Base-by-base conservation (phyloP, 2,113 vertebrate species). In the Theristicus caerulescens region DNA sequence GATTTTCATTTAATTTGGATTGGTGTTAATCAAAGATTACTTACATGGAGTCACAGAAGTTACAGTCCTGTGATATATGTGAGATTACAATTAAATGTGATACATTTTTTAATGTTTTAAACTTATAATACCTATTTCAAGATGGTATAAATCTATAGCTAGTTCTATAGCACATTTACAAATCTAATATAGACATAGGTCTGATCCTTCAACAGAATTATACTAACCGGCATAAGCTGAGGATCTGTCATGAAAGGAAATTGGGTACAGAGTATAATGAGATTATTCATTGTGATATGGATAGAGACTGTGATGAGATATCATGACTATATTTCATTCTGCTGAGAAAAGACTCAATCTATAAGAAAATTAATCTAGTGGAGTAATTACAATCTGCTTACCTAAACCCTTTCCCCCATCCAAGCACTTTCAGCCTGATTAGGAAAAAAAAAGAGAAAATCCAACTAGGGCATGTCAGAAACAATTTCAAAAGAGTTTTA, bases 191-290 rank as follows among this genome's bases (percentile, higher is more conserved):
- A 94, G 83, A 82, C 34, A 59, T 74, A 72, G 44, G 25, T 44
- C 80, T 76, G 52, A 61, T 94, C 44, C 46, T 92, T 94, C 26
- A 86, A 55, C 31, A 61, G 73, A 72, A 49, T 86, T 79, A 49
- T 42, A 84, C 27, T 19, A 84, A 55, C 44, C 0, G 0, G 54
- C 36, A 69, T 65, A 88, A 95, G 9, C 24, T 65, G 44, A 82
- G 84, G 66, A 89, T 91, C 93, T 94, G 91, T 93, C 92, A 88
- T 52, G 73, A 95, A 87, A 94, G 83, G 73, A 96, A 95, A 96
- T 88, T 76, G 73, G 51, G 40, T 93, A 78, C 5, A 6, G 77
- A 82, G 14, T 65, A 72, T 86, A 94, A 93, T 79, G 88, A 95
- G 88, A 88, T 94, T 72, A 79, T 89, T 91, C 44, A 54, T 46